phyloP scores from a whole-genome alignment of 2,888 invertebrate species.

The Cataglyphis altisquamis region DNA sequence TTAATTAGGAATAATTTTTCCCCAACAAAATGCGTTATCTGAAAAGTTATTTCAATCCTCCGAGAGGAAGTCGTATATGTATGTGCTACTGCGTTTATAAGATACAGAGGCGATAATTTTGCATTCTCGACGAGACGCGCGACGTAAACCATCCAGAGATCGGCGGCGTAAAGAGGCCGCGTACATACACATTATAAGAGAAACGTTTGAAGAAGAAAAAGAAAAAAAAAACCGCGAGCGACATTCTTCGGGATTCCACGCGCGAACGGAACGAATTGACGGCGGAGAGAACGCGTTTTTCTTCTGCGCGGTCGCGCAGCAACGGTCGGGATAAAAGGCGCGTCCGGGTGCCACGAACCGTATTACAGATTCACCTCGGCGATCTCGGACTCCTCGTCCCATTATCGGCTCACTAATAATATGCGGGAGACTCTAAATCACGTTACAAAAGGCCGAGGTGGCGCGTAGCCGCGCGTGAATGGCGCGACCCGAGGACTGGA shows the following conservation, averaged over 20 bases:
- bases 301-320: constrained; percentile 46
- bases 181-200: background rate
- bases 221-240: constrained; percentile 57
- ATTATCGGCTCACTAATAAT: constrained; percentile 79
- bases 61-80: background rate
- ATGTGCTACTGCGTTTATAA: background rate
- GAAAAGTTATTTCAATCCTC: background rate
- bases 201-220: background rate
- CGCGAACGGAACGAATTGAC: constrained; percentile 80
- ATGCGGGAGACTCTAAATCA: constrained; percentile 74
- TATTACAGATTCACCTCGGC: constrained; percentile 84
- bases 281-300: constrained; percentile 73
- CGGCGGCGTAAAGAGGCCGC: background rate
- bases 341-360: constrained; percentile 64
- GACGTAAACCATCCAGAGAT: background rate
- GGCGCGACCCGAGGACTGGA: constrained; percentile 73
- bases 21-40: constrained; percentile 5
- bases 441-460: constrained; percentile 68
- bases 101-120: constrained; percentile 7
- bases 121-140: constrained; percentile 5
- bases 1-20: constrained; percentile 45
- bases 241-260: constrained; percentile 63
- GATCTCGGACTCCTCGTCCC: constrained; percentile 77
- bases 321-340: constrained; percentile 67
- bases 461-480: constrained; percentile 56